A percentile compares a stretch with the other conserved stretches of the same genome.
Conservation (phyloP, 2,888 invertebrate genomes). For the Acleris cristana region DNA sequence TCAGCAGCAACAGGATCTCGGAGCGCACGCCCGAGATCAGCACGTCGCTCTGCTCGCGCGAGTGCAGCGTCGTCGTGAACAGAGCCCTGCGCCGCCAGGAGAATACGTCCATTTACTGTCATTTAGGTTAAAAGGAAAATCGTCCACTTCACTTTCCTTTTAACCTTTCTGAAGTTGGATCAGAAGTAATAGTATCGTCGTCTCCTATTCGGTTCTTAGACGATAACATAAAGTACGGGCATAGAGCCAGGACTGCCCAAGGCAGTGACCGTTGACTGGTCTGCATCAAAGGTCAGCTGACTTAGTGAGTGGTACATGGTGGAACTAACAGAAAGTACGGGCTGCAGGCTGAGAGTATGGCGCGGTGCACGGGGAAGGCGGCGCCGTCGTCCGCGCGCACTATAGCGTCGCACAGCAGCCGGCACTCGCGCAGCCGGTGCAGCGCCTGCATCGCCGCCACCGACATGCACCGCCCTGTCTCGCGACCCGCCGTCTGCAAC, state of each 20-base stretch:
- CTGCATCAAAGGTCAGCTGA: no score
- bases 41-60: constrained; percentile 87
- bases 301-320: no score
- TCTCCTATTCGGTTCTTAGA: no score
- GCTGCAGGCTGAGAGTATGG: constrained; percentile 94
- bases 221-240: constrained; percentile 93
- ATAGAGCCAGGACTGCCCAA: constrained; percentile 52
- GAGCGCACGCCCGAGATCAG: constrained; percentile 90
- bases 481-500: constrained; percentile 78
- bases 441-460: constrained; percentile 93
- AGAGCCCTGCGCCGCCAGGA: constrained; percentile 83
- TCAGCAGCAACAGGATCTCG: constrained; percentile 89
- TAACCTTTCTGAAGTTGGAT: no score
- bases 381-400: constrained; percentile 92
- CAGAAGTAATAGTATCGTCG: no score
- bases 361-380: constrained; percentile 92
- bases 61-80: constrained; percentile 91
- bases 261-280: no score
- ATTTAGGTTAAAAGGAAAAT: no score
- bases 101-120: no score
- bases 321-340: constrained; percentile 91
- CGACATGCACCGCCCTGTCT: constrained; percentile 89
- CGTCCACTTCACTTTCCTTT: no score
- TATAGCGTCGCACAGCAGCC: constrained; percentile 94
- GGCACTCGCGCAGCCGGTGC: constrained; percentile 91